Conservation (phyloP, 2,888 invertebrate species). For the Sinelater perroti region DNA sequence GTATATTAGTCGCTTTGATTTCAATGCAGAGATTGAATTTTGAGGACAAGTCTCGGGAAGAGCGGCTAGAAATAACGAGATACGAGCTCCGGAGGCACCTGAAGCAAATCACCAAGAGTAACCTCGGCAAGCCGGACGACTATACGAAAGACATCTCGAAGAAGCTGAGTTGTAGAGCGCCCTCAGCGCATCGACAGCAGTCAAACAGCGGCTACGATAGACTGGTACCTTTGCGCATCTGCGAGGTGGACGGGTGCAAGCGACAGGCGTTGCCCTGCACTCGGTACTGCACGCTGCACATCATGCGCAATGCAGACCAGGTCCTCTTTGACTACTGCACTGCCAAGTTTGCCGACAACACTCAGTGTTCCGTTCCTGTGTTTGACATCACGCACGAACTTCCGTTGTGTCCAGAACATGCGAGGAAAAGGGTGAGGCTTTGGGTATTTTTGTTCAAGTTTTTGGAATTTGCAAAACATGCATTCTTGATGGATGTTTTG, state of each 20-base stretch:
- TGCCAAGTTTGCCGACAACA: conserved; percentile 80
- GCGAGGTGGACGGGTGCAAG: conserved; percentile 50
- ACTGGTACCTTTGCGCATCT: conserved; percentile 41
- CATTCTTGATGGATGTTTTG: too few relatives aligned
- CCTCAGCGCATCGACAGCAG: conserved; percentile 13
- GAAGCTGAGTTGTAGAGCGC: conserved; percentile 6
- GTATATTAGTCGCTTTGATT: neutral
- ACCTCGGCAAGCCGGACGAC: conserved; percentile 60
- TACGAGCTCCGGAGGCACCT: conserved; percentile 58
- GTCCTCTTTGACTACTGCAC: conserved; percentile 77
- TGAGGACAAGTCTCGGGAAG: conserved; percentile 59
- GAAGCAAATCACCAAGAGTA: conserved; percentile 56
- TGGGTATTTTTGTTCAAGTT: too few relatives aligned
- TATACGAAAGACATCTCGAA: conserved; percentile 41
- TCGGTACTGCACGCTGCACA: conserved; percentile 84
- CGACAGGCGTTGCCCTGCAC: conserved; percentile 76
- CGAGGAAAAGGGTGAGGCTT: conserved; percentile 77
- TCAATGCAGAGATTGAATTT: conserved; percentile 56
- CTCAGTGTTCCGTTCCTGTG: conserved; percentile 81
- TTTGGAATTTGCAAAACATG: too few relatives aligned
- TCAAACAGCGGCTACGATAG: conserved; percentile 37
- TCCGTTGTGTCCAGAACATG: conserved; percentile 87
- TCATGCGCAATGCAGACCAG: conserved; percentile 86
- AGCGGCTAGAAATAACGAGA: conserved; percentile 59
- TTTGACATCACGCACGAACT: conserved; percentile 81